A percentile compares a stretch with the other conserved stretches of the same genome.
Evolutionary conservation across 2,797 vertebrate genomes (phyloP).

Genomic region (Myiotriccus ornatus): DNA sequence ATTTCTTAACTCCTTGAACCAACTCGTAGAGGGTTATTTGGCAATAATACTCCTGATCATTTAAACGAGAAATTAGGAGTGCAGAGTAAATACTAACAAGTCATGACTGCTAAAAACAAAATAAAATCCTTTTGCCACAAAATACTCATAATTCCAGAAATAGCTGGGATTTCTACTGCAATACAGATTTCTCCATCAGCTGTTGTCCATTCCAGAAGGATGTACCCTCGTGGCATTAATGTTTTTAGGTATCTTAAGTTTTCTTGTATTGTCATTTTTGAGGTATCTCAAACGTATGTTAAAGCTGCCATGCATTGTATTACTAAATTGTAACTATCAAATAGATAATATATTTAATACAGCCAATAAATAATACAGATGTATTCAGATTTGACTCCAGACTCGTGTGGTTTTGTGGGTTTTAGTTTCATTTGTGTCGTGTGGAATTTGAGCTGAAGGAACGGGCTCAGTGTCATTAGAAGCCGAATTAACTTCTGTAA

Average conservation of each 20-base stretch:
- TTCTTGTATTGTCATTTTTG: constrained; percentile 69
- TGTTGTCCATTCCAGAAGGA: constrained; percentile 73
- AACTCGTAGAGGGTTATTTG: neutral
- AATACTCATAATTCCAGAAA: neutral
- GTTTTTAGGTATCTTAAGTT: constrained; percentile 64
- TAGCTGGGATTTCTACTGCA: neutral
- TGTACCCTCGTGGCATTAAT: constrained; percentile 73
- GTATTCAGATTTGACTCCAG: neutral
- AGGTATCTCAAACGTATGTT: constrained; percentile 75
- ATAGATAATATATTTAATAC: constrained; percentile 88
- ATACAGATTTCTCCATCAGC: constrained; percentile 32
- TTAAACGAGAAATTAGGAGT: constrained; percentile 13
- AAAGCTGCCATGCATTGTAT: constrained; percentile 82
- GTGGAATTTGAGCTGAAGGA: neutral
- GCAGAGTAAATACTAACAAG: constrained; percentile 56
- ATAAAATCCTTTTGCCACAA: constrained; percentile 17
- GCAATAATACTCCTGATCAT: constrained; percentile 8
- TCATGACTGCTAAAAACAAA: constrained; percentile 12
- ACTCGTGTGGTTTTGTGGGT: neutral
- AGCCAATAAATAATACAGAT: constrained; percentile 80
- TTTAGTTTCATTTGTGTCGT: neutral
- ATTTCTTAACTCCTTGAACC: constrained; percentile 8
- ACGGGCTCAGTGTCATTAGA: rapidly evolving
- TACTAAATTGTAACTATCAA: constrained; percentile 86
- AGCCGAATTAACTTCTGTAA: neutral